Conservation (phyloP, 2,113 vertebrate species). For the Elaphurus davidianus region DNA sequence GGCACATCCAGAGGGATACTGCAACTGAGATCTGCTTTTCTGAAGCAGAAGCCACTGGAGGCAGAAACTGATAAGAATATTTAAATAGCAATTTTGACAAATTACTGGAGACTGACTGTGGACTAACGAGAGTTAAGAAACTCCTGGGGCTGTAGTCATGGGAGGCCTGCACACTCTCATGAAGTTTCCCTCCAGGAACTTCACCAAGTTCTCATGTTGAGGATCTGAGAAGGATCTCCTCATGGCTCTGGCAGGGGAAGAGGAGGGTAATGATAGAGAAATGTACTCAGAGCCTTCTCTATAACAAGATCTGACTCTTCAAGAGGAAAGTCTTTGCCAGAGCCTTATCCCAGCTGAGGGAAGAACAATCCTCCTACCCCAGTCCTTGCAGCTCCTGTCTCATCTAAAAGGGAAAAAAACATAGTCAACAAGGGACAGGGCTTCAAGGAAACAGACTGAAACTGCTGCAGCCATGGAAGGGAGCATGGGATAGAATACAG, state of each 20-base stretch:
- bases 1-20: background rate
- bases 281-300: background rate
- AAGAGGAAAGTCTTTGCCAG: background rate
- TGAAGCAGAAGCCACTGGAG: background rate
- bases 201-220: background rate
- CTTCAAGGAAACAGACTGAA: background rate
- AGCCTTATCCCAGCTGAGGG: background rate
- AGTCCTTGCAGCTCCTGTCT: background rate
- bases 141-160: background rate
- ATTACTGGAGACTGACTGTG: background rate
- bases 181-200: background rate
- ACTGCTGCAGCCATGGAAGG: background rate
- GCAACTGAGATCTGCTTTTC: background rate
- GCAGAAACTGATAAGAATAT: background rate
- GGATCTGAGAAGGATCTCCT: background rate
- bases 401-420: background rate
- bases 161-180: background rate
- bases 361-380: background rate
- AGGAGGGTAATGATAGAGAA: background rate
- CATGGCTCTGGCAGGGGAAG: background rate
- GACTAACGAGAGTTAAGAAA: background rate
- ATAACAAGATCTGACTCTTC: background rate
- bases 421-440: background rate
- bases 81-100: background rate
- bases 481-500: rapidly evolving